phyloP scores from a whole-genome alignment of 2,888 invertebrate genomes.

The Odontomyia ornata region DNA sequence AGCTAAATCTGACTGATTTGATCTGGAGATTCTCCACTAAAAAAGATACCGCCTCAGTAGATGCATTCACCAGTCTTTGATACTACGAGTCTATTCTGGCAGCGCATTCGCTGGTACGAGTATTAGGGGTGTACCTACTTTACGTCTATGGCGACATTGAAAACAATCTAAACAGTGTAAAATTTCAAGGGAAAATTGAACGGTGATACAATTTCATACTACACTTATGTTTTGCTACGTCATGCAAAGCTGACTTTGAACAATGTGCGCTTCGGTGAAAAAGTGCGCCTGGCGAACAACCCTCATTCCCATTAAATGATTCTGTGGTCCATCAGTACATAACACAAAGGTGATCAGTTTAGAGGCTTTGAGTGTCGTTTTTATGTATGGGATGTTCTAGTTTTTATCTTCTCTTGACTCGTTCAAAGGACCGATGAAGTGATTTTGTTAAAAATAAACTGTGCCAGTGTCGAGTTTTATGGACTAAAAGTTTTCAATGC shows the following conservation, averaged over 20 bases:
- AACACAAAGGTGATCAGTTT: not conserved
- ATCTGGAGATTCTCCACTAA: too few relatives aligned
- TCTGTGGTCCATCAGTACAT: not conserved
- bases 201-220: not conserved
- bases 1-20: too few relatives aligned
- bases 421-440: too few relatives aligned
- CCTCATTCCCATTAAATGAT: not conserved
- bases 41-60: too few relatives aligned
- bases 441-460: too few relatives aligned
- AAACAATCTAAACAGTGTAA: not conserved
- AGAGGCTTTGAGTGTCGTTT: too few relatives aligned
- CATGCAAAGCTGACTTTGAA: not conserved
- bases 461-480: too few relatives aligned
- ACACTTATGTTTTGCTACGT: not conserved
- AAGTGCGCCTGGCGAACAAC: not conserved
- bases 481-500: too few relatives aligned
- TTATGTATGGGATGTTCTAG: not conserved
- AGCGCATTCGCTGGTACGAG: too few relatives aligned
- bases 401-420: too few relatives aligned
- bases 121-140: not conserved
- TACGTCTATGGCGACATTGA: not conserved
- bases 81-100: too few relatives aligned
- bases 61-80: too few relatives aligned
- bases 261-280: not conserved
- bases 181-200: conserved; percentile 14